Evolutionary conservation across 2,113 vertebrate genomes (phyloP).

Genomic region (Triplophysa dalaica): DNA sequence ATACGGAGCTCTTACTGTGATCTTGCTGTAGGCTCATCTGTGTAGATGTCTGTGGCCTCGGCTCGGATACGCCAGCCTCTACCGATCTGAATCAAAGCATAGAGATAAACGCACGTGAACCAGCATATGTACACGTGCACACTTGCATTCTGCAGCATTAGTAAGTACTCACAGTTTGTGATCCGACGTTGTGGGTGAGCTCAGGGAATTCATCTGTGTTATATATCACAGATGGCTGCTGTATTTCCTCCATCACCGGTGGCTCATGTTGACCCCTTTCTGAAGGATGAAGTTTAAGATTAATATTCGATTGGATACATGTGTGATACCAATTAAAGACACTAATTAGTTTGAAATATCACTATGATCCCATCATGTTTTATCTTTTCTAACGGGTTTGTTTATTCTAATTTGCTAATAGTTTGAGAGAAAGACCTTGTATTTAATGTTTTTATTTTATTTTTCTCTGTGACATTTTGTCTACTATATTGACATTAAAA

Average conservation of each 20-base stretch:
- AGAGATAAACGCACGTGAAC: too few species aligned
- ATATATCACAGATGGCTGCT: background rate
- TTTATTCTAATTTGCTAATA: too few species aligned
- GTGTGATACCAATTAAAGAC: too few species aligned
- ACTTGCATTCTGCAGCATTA: background rate
- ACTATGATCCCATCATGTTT: too few species aligned
- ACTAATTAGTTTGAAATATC: too few species aligned
- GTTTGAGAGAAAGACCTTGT: too few species aligned
- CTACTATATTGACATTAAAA: too few species aligned
- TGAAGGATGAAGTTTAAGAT: background rate
- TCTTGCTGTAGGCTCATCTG: background rate
- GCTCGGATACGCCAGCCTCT: constrained; percentile 27
- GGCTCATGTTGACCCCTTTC: background rate
- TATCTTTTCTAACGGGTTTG: too few species aligned
- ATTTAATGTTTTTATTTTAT: too few species aligned
- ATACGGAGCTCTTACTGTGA: background rate
- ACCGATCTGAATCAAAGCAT: constrained; percentile 13
- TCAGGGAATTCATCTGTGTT: background rate
- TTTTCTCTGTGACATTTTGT: too few species aligned
- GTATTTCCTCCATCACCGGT: background rate
- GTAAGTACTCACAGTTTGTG: constrained; percentile 10
- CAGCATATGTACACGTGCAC: background rate
- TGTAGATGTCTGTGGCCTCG: constrained; percentile 2
- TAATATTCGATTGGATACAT: background rate
- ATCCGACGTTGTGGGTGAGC: background rate